Evolutionary conservation across 2,113 vertebrate genomes (phyloP), one percentile per base, ranked within the genome.

Genomic region (Neopipo cinnamomea): DNA sequence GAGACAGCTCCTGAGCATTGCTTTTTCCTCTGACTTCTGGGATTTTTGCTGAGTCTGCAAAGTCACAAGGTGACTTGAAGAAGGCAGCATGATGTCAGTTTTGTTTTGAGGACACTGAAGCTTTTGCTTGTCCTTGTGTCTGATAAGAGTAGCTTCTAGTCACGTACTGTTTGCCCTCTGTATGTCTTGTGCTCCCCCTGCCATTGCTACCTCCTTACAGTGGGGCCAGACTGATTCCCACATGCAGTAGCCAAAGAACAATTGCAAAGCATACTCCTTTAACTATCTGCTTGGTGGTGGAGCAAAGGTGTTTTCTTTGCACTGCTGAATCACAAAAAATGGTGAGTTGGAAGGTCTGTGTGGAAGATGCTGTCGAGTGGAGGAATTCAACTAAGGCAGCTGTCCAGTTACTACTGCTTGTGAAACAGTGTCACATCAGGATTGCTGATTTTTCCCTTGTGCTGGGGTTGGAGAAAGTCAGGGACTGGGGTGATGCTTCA

Each of bases 71-170:
- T 91, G 63, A 35, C 46, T 85, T 78, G 37, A 67, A 72, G 81
- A 84, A 77, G 55, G 35, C 37, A 83, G 19, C 0, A 2, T 50
- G 44, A 21, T 62, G 20, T 52, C 0, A 0, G 5, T 76, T 80
- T 86, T 94, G 14, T 50, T 90, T 35, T 52, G 39, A 63, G 63
- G 16, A 56, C 42, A 23, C 24, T 23, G 39, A 46, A 73, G 66
- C 7, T 53, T 65, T 81, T 88, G 15, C 58, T 91, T 85, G 37
- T 83, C 67, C 27, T 79, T 37, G 21, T 70, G 46, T 50, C n/a
- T 77, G 81, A 22, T 5, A 22, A 28, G 31, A 59, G 41, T 12
- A 63, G 12, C 14, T 12, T 61, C 24, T 74, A 23, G 27, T 59
- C 14, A 47, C 21, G 28, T 30, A 3, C 41, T 62, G 11, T 39